Percentiles rank a stretch among this genome's conserved stretches.
These are phyloP conservation scores for Phyllotreta striolata DNA, from an alignment of 2,888 invertebrate genomes.

Conservation along the genomic window DNA sequence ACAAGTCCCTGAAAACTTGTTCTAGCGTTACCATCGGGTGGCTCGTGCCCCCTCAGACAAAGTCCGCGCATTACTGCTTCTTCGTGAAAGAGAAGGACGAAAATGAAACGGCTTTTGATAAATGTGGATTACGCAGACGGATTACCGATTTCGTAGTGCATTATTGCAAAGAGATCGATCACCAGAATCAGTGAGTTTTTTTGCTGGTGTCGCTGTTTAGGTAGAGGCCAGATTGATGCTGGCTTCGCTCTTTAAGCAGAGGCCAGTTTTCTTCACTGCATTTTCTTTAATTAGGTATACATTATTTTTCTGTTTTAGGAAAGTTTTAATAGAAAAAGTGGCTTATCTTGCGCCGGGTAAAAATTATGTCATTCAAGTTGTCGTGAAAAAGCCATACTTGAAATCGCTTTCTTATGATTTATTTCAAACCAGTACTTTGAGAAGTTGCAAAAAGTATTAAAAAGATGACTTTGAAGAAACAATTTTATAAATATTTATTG, in stretches of 20 bases:
- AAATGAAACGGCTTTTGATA: not conserved
- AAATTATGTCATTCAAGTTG: slow-evolving; percentile 67
- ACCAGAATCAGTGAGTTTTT: slow-evolving; percentile 1
- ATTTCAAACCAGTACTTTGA: slow-evolving; percentile 10
- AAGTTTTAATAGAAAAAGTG: slow-evolving; percentile 63
- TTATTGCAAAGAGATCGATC: slow-evolving; percentile 1
- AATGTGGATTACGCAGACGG: not conserved
- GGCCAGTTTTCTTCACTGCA: not conserved
- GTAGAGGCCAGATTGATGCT: not conserved
- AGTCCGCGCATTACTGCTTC: not conserved
- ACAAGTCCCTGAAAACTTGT: slow-evolving; percentile 6
- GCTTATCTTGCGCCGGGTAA: slow-evolving; percentile 64
- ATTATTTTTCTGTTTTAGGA: slow-evolving; percentile 52
- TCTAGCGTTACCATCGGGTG: slow-evolving; percentile 8
- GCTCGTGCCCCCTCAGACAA: not conserved
- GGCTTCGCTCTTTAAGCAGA: not conserved
- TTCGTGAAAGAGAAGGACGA: slow-evolving; percentile 3
- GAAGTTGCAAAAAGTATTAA: not conserved
- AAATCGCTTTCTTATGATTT: slow-evolving; percentile 68
- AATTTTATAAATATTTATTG: too few species aligned
- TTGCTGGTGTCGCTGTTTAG: not conserved
- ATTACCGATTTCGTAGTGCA: slow-evolving; percentile 1
- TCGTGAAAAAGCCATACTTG: slow-evolving; percentile 65
- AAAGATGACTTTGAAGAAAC: too few species aligned
- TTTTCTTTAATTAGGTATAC: not conserved